phyloP scores from a whole-genome alignment of 2,113 vertebrate genomes.

The Synchiropus splendidus region DNA sequence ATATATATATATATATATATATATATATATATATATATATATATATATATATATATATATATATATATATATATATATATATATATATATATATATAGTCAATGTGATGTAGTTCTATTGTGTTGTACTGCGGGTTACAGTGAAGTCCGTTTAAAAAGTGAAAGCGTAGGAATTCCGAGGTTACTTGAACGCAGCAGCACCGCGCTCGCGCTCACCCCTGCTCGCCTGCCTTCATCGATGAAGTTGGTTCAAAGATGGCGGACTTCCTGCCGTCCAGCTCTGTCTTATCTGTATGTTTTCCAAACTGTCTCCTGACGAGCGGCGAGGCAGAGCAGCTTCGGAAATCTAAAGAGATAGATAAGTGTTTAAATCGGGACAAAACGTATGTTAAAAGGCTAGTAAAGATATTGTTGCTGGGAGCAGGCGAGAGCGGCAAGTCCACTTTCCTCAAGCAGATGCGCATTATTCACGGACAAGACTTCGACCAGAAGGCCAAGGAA shows the following conservation, averaged over 20 bases:
- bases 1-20: too few relatives aligned
- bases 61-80: too few relatives aligned
- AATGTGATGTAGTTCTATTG: too few relatives aligned
- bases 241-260: constrained; percentile 91
- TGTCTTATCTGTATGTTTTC: constrained; percentile 83
- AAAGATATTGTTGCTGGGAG: constrained; percentile 88
- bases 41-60: too few relatives aligned
- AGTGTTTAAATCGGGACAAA: constrained; percentile 79
- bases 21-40: too few relatives aligned
- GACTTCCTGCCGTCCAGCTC: constrained; percentile 95
- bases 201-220: constrained; percentile 24
- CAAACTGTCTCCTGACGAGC: constrained; percentile 83
- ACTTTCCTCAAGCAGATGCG: constrained; percentile 98
- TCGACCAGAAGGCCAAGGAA: constrained; percentile 84
- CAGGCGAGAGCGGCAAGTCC: constrained; percentile 94
- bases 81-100: too few relatives aligned
- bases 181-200: constrained; percentile 7
- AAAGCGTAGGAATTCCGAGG: constrained; percentile 5
- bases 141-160: background rate
- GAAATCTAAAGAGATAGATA: constrained; percentile 89
- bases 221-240: constrained; percentile 62
- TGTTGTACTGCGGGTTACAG: too few relatives aligned
- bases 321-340: constrained; percentile 83
- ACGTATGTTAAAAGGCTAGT: constrained; percentile 85
- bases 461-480: constrained; percentile 92